Evolutionary conservation across 2,888 invertebrate species (phyloP), one percentile per base, ranked within the genome.

Genomic region (Rutpela maculata): DNA sequence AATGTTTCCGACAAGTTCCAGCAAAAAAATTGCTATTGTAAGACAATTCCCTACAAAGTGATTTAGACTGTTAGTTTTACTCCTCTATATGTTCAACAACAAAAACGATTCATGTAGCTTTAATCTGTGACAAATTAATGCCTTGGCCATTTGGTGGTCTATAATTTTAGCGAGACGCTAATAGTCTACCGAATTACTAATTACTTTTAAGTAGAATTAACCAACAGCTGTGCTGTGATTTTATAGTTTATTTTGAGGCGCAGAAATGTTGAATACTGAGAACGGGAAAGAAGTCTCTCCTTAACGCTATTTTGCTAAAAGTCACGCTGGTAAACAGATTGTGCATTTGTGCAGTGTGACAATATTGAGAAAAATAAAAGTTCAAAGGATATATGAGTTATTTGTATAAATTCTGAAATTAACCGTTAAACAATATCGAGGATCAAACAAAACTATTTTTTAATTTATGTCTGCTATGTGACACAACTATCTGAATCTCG

Each of bases 201-300:
- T n/a, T n/a, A 63, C 18, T 63, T 38, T 63, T 38, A 63, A 18
- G 18, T 63, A 12, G 38, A 35, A 10, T 35, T 38, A 63, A 63
- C 18, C 6, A 35, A 38, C 63, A 35, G 63, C 38, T 35, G 63
- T 63, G 35, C 18, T 18, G 63, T 18, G 12, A 63, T 12, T 38
- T 38, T 63, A 63, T 38, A 63, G 63, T 63, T 63, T 63, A 63
- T 63, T 38, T 38, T 38, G 63, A 63, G 7, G 31, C 5, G 35
- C 38, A 38, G 26, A 63, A 17, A 17, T 38, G 11, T 18, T 9
- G 63, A 63, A 18, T 38, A 63, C 63, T 12, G 10, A 15, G 38
- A 63, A 63, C 17, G 12, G 31, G 9, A 35, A 63, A 17, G 11
- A 18, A 35, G 12, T 38, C 3, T 17, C 31, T 31, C 10, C 10